Conservation (phyloP, 1,140 invertebrate species). For the Rhopalosiphum padi region DNA sequence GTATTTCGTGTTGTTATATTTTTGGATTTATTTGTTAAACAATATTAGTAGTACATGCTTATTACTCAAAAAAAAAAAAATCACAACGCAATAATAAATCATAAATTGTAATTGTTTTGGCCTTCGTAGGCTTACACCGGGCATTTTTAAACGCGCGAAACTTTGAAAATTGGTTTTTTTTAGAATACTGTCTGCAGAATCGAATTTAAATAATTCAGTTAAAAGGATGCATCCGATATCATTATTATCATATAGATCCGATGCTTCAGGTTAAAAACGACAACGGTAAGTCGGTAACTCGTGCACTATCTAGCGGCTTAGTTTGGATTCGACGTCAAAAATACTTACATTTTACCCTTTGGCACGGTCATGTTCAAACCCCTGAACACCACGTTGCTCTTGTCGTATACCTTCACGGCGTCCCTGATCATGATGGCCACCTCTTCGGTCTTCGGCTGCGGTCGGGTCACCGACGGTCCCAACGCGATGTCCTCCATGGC, state of each 20-base stretch:
- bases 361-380: constrained; percentile 66
- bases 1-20: background rate
- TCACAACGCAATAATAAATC: background rate
- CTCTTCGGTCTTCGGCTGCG: background rate
- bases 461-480: background rate
- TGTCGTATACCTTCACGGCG: constrained; percentile 30
- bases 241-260: background rate
- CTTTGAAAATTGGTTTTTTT: background rate
- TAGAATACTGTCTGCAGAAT: background rate
- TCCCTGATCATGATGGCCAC: constrained; percentile 53
- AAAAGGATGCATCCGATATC: background rate
- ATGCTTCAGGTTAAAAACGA: background rate
- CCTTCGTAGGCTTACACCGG: background rate
- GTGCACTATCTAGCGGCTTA: constrained; percentile 5
- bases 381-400: constrained; percentile 63
- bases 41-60: background rate
- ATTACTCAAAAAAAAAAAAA: background rate
- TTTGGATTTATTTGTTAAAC: background rate
- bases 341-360: constrained; percentile 66
- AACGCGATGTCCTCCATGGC: constrained; percentile 39
- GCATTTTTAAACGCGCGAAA: background rate
- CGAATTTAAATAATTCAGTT: background rate
- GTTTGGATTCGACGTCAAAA: background rate
- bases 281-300: background rate
- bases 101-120: background rate